phyloP scores from a whole-genome alignment of 1,140 invertebrate genomes.

The Brachionus koreanus region DNA sequence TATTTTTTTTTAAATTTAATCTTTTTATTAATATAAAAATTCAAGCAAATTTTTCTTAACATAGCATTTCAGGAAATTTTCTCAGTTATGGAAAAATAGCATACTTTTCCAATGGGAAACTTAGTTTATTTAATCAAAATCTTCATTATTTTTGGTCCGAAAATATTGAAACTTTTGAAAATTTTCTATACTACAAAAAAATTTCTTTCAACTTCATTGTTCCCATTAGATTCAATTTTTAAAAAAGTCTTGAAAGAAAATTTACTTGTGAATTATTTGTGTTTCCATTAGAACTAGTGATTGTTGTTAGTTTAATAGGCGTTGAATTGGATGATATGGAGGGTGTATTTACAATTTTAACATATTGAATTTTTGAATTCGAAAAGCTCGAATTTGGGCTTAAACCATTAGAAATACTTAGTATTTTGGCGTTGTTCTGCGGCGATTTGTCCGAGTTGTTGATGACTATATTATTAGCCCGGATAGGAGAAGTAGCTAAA shows the following conservation, averaged over 20 bases:
- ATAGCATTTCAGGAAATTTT: too few relatives aligned
- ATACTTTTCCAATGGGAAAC: too few relatives aligned
- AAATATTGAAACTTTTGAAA: too few relatives aligned
- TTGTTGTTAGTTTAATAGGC: not conserved
- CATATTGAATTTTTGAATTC: conserved; percentile 22
- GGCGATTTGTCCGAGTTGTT: conserved; percentile 5
- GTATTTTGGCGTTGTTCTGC: not conserved
- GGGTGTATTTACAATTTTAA: conserved; percentile 37
- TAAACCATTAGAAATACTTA: conserved; percentile 4
- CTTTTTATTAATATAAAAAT: too few relatives aligned
- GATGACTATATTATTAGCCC: not conserved
- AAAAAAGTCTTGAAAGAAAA: not conserved
- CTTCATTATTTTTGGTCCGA: too few relatives aligned
- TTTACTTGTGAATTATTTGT: not conserved
- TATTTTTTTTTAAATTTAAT: too few relatives aligned
- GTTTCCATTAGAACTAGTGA: not conserved
- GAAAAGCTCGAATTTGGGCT: not conserved
- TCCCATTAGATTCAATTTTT: too few relatives aligned
- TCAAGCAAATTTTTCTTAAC: too few relatives aligned
- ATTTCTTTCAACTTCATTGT: too few relatives aligned
- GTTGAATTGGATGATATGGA: not conserved
- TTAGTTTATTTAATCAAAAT: too few relatives aligned
- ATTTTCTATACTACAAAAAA: too few relatives aligned
- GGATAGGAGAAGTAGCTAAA: not conserved
- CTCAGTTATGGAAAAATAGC: too few relatives aligned